phyloP scores from a whole-genome alignment of 2,888 invertebrate genomes.

The Pomacea canaliculata region DNA sequence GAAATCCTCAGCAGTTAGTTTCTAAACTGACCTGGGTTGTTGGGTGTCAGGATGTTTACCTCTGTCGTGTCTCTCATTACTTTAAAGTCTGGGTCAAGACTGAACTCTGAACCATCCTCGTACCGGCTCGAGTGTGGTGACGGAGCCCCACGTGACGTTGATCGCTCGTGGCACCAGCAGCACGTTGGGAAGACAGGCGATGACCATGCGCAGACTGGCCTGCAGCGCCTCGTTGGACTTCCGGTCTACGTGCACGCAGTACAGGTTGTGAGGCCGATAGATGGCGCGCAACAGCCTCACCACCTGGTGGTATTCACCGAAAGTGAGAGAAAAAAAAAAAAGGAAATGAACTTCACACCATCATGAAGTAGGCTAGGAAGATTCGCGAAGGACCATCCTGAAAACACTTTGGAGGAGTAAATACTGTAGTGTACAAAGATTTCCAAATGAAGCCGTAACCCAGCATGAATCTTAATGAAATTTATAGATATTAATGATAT shows the following conservation, averaged over 20 bases:
- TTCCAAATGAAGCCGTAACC: too few relatives aligned
- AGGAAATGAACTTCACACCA: too few relatives aligned
- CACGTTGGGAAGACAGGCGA: conserved; percentile 64
- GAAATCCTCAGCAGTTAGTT: too few relatives aligned
- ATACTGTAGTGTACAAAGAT: too few relatives aligned
- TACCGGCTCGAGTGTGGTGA: conserved; percentile 16
- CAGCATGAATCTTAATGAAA: too few relatives aligned
- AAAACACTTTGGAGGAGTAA: too few relatives aligned
- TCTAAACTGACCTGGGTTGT: too few relatives aligned
- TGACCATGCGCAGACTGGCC: conserved; percentile 38
- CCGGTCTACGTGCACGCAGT: conserved; percentile 22
- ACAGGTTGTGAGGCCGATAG: conserved; percentile 26
- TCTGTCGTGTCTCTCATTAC: background rate
- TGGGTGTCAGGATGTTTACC: background rate
- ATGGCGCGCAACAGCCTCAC: conserved; percentile 16
- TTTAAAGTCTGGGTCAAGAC: too few relatives aligned
- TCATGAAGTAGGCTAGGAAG: too few relatives aligned
- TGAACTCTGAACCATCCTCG: background rate
- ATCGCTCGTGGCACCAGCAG: conserved; percentile 51
- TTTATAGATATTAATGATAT: too few relatives aligned
- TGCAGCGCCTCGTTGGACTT: background rate
- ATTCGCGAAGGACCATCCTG: too few relatives aligned
- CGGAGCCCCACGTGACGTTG: conserved; percentile 2
- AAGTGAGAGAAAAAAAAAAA: too few relatives aligned
- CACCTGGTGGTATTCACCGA: background rate